Evolutionary conservation across 2,888 invertebrate species (phyloP).

Genomic region (Hemithea aestivaria): DNA sequence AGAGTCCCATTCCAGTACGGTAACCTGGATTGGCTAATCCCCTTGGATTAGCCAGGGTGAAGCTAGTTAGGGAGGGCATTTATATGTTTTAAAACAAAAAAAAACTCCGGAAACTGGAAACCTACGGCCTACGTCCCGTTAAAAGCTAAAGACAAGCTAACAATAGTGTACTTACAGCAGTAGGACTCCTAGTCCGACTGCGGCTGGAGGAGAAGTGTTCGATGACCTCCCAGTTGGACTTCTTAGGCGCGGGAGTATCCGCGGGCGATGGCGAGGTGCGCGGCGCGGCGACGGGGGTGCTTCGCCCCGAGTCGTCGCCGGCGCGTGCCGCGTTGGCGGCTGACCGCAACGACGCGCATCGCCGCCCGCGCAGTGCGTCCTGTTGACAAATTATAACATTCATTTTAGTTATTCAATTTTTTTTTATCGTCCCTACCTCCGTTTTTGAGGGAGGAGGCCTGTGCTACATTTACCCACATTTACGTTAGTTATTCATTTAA

Average conservation of each 20-base stretch:
- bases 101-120: too few species aligned
- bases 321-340: conserved; percentile 51
- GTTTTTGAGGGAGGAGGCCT: too few species aligned
- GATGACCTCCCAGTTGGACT: conserved; percentile 95
- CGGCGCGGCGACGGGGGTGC: conserved; percentile 61
- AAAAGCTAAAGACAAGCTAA: neutral
- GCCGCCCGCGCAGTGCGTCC: conserved; percentile 81
- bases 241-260: conserved; percentile 79
- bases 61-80: too few species aligned
- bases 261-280: conserved; percentile 78
- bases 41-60: too few species aligned
- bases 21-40: too few species aligned
- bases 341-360: conserved; percentile 79
- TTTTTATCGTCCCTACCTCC: neutral
- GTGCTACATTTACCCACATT: too few species aligned
- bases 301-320: conserved; percentile 60
- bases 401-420: neutral
- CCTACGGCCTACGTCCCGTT: neutral
- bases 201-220: conserved; percentile 88
- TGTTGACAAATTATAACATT: conserved; percentile 37
- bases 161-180: conserved; percentile 50
- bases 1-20: too few species aligned
- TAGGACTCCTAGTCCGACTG: conserved; percentile 72
- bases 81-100: too few species aligned
- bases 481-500: too few species aligned